Base-by-base conservation (phyloP, 2,797 vertebrate genomes). In the Lepidocolaptes lacrymiger region DNA sequence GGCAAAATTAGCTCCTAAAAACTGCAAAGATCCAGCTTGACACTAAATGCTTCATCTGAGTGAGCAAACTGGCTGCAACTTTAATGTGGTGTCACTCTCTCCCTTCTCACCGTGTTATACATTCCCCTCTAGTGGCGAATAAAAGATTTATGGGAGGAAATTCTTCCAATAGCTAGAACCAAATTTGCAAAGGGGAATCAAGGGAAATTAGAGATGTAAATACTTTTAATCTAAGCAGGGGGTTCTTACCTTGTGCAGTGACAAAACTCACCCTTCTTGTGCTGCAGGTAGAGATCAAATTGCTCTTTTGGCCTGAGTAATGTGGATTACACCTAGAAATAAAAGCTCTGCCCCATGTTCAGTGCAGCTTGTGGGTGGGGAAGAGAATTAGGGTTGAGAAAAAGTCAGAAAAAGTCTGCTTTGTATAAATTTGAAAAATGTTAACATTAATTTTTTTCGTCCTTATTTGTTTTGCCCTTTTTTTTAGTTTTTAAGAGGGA, bases 91-190 rank as follows among this genome's bases (percentile, higher is more conserved):
- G 83, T 55, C 71, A 26, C 81, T 62, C 44, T 54, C 58, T 82
- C 59, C 67, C 46, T 91, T 81, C 90, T 94, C 54, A 8, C 43
- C 5, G 67, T 1, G 46, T 91, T 94, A 54, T 2, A 80, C 80
- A 44, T 96, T 96, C 88, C 94, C 85, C 93, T 95, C 95, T 93
- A 93, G 96, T 89, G 96, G 94, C 80, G 91, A 89, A 20, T 77
- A 87, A 89, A 88, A 95, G 83, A 82, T 85, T 85, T n/a, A 56
- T 93, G 41, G 34, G 24, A 88, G 17, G 43, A 92, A 89, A 94
- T 82, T 77, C 64, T 81, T 79, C 43, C 0, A 1, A 90, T 36
- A 93, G 34, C n/a, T 85, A 48, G 63, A 79, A 68, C 61, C 6
- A 41, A 36, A 51, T 61, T 74, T 91, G 43, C 39, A 77, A 85